phyloP scores from a whole-genome alignment of 1,140 invertebrate genomes.

The Drosophila nikananu region DNA sequence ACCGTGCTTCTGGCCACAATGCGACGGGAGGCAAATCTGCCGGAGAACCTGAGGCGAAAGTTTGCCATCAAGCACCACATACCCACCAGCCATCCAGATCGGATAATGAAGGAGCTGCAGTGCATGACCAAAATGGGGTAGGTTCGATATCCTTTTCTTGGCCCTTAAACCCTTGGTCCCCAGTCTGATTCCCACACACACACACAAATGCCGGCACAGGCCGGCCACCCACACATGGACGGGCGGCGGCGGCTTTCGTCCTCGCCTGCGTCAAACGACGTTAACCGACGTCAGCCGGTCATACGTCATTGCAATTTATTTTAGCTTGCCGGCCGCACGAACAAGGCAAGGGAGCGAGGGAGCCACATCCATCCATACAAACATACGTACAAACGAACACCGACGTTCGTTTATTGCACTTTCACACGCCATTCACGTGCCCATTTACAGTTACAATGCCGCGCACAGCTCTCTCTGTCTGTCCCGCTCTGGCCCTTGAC shows the following conservation, averaged over 20 bases:
- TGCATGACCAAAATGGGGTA: constrained; percentile 92
- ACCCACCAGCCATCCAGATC: constrained; percentile 91
- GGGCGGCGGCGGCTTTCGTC: constrained; percentile 15
- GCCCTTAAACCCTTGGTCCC: not conserved
- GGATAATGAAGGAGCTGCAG: constrained; percentile 91
- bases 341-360: not conserved
- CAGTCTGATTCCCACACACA: not conserved
- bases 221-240: constrained; percentile 71
- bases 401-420: constrained; percentile 77
- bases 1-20: constrained; percentile 91
- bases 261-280: constrained; percentile 63
- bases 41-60: constrained; percentile 87
- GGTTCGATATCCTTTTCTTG: constrained; percentile 65
- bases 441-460: constrained; percentile 59
- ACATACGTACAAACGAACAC: constrained; percentile 5
- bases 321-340: constrained; percentile 45
- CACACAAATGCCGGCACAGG: not conserved
- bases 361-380: constrained; percentile 1
- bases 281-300: constrained; percentile 69
- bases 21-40: constrained; percentile 86
- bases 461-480: constrained; percentile 1
- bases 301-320: constrained; percentile 81
- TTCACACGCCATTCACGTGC: constrained; percentile 82
- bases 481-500: constrained; percentile 16
- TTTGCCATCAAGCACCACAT: constrained; percentile 94